Evolutionary conservation across 2,113 vertebrate genomes (phyloP), one percentile per base, ranked within the genome.

Genomic region (Myocastor coypus): DNA sequence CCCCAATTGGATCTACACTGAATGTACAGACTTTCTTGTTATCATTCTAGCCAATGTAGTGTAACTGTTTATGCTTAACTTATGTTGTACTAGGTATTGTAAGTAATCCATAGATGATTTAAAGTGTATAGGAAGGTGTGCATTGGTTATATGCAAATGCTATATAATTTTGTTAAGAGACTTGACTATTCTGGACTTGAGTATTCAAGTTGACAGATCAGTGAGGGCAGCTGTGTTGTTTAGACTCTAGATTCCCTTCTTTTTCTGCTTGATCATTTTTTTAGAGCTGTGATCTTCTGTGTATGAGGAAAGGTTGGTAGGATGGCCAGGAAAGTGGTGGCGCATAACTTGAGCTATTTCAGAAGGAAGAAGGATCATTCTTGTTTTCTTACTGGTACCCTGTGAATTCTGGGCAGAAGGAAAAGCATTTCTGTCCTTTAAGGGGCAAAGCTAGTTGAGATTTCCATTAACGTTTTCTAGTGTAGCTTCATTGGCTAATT

Each of bases 221-320:
- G 26, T n/a, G 40, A 78, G 20, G 37, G 40, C 55, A 63, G 34
- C 30, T 78, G 59, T 83, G 40, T 92, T 87, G 40, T 40, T 59
- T 1, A 68, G 20, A 69, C 22, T 22, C 17, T 3, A 34, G 10
- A 55, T 73, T n/a, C 75, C 30, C 28, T 87, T 78, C n/a, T 40
- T 83, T 89, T 80, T 30, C 37, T 88, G 37, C 55, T 91, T 82
- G 11, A 3, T 17, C 92, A 30, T 92, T 90, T 94, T 91, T 68
- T 93, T 40, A 93, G 50, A 80, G 40, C 88, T 92, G 24, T 95
- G 75, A 68, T 77, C 85, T 83, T 93, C 42, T 61, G 2, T 83
- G 5, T 69, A 2, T 73, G 20, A 85, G 64, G 85, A 90, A n/a
- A 95, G 19, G 19, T 71, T 57, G 84, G 42, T 84, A 30, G 52